Conservation (phyloP, 2,113 vertebrate species). For the Azemiops feae region DNA sequence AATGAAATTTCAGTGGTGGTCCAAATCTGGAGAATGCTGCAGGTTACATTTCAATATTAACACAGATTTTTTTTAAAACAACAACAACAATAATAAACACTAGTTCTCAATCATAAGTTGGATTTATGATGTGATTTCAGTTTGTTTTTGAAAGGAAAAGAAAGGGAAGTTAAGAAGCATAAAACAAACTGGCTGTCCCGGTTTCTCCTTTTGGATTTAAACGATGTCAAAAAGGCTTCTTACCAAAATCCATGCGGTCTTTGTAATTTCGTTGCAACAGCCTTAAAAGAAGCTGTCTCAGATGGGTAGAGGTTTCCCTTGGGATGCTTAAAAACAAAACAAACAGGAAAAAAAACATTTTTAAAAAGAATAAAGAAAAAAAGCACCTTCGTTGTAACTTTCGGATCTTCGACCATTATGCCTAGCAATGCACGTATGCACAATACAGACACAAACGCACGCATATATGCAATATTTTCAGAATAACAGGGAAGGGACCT, state of each 20-base stretch:
- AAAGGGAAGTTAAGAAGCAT: not conserved
- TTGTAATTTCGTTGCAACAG: conserved; percentile 87
- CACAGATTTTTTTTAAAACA: not conserved
- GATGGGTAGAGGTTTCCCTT: conserved; percentile 85
- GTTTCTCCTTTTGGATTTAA: not conserved
- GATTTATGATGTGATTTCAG: not conserved
- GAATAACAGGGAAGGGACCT: not conserved
- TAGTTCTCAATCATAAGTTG: not conserved
- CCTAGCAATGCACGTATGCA: not conserved
- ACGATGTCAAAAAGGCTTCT: conserved; percentile 15
- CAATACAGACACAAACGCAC: not conserved
- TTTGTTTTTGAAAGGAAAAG: not conserved
- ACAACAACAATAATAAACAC: not conserved
- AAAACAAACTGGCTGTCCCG: not conserved
- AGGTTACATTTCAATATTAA: not conserved
- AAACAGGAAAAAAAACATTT: not conserved
- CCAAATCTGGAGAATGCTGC: not conserved
- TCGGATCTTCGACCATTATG: not conserved
- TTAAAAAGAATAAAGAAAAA: not conserved
- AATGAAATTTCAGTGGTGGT: not conserved
- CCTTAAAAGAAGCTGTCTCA: conserved; percentile 85
- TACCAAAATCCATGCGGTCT: conserved; percentile 91
- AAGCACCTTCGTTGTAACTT: too few species aligned
- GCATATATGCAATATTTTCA: not conserved
- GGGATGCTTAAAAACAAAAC: conserved; percentile 78